phyloP scores from a whole-genome alignment of 2,888 invertebrate species.

The Papilio protenor region DNA sequence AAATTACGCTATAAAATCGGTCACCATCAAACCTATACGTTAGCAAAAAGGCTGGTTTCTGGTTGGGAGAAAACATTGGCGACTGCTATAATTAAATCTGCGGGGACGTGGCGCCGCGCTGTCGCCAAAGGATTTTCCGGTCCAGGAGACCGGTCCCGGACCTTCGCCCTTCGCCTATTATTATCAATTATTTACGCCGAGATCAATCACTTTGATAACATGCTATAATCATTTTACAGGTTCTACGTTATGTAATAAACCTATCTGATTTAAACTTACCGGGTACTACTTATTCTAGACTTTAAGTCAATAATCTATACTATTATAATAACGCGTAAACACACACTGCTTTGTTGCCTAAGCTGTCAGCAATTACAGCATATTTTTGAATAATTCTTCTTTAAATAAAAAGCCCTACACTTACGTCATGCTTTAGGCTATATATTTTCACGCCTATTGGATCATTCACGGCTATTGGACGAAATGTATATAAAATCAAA shows the following conservation, averaged over 20 bases:
- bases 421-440: too few species aligned
- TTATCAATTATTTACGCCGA: conserved; percentile 43
- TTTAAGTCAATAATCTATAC: too few species aligned
- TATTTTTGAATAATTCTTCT: too few species aligned
- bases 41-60: background rate
- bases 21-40: background rate
- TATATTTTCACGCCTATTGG: too few species aligned
- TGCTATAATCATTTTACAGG: background rate
- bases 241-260: background rate
- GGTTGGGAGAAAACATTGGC: background rate
- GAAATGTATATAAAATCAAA: conserved; percentile 20
- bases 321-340: too few species aligned
- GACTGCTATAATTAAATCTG: conserved; percentile 26
- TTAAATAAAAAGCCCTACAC: too few species aligned
- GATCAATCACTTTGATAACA: conserved; percentile 44
- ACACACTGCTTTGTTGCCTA: too few species aligned
- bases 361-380: too few species aligned
- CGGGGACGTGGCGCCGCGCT: conserved; percentile 48
- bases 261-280: background rate
- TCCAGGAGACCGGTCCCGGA: conserved; percentile 64
- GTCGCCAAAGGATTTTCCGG: conserved; percentile 64
- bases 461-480: too few species aligned
- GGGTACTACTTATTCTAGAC: background rate
- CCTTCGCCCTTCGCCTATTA: conserved; percentile 50
- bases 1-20: background rate